Evolutionary conservation across 2,797 vertebrate species (phyloP), one percentile per base, ranked within the genome.

Genomic region (Cheirogaleus major): DNA sequence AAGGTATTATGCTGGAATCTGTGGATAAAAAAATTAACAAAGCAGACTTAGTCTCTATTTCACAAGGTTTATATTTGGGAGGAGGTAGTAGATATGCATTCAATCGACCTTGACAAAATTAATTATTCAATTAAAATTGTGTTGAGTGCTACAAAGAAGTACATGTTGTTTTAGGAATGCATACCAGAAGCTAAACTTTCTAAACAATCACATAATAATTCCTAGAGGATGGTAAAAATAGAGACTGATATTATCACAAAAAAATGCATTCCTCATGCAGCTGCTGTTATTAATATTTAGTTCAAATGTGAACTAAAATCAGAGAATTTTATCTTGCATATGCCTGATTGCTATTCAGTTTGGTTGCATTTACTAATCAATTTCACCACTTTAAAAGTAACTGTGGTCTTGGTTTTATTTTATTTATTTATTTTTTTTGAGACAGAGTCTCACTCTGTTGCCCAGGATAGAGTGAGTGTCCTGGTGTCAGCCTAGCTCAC

Each of bases 261-360:
- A 50, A 11, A 90, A 69, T 73, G 55, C 25, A 32, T 2, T 79
- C 11, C 17, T 96, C 8, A 59, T 90, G 18, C 4, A 95, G 55
- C 9, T 89, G 30, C 43, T 84, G 7, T 86, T 94, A 93, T 65
- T 78, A 94, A 87, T 86, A 93, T 89, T 90, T 81, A 70, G 43
- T 52, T 92, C 23, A 57, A 96, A 55, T 55, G 20, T 55, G 52
- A 55, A 75, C 4, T 86, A 90, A 96, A 89, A 80, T 87, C 70
- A 91, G 73, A 96, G 6, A 32, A 87, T 87, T 87, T 75, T 85
- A 65, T 70, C 72, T 86, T 90, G 59, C 38, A 45, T 69, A 72
- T 55, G 14, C 43, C 30, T 80, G 70, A 91, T 73, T 2, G 0
- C n/a, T 65, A 57, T 57, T 95, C 55, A 76, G 14, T 89, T 67